Conservation (phyloP, 2,113 vertebrate species). For the Austrofundulus limnaeus region DNA sequence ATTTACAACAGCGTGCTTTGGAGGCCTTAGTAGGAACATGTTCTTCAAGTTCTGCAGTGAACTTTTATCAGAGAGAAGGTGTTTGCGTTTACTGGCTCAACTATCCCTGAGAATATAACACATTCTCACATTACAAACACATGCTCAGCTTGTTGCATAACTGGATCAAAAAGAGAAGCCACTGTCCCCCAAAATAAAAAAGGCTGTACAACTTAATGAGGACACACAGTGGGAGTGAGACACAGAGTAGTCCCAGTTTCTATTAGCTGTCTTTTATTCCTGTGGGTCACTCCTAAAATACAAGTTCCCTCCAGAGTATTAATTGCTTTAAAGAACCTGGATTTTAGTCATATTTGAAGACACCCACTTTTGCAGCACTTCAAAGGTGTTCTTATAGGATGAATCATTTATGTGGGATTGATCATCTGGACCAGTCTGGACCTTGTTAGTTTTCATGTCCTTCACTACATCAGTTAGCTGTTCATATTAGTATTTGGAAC, state of each 20-base stretch:
- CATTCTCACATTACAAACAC: constrained; percentile 64
- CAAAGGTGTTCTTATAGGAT: background rate
- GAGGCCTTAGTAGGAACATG: constrained; percentile 3
- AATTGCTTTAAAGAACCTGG: constrained; percentile 32
- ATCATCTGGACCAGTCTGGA: background rate
- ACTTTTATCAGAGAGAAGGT: constrained; percentile 13
- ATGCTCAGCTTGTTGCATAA: constrained; percentile 71
- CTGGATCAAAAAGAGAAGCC: constrained; percentile 67
- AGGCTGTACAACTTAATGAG: constrained; percentile 70
- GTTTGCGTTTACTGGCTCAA: constrained; percentile 19
- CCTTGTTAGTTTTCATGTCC: background rate
- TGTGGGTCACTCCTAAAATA: constrained; percentile 69
- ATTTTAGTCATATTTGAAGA: constrained; percentile 17
- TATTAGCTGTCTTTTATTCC: constrained; percentile 59
- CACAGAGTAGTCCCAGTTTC: constrained; percentile 74
- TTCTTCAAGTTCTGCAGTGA: constrained; percentile 14
- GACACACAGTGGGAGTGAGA: constrained; percentile 63
- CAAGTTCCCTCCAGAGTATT: constrained; percentile 32
- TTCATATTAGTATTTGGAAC: background rate
- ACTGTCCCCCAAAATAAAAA: constrained; percentile 62
- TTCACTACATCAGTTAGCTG: background rate
- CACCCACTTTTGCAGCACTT: constrained; percentile 1
- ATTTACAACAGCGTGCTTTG: constrained; percentile 14
- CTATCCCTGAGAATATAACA: constrained; percentile 55
- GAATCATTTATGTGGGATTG: constrained; percentile 24